Evolutionary conservation across 2,888 invertebrate species (phyloP).

Genomic region (Lithodes maja): DNA sequence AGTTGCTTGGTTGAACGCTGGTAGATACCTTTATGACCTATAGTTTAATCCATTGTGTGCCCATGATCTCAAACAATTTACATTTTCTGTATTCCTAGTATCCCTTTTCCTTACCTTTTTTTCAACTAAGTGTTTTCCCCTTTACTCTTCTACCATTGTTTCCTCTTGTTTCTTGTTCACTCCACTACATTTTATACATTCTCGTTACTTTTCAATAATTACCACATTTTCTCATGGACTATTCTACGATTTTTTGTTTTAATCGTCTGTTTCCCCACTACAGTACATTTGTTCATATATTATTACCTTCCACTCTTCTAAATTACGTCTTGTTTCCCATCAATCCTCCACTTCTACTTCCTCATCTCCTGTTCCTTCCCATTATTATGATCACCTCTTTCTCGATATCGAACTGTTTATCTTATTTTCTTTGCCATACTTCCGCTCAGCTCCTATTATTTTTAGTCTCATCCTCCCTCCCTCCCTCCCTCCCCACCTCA

Average conservation of each 20-base stretch:
- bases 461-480: neutral
- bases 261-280: neutral
- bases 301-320: neutral
- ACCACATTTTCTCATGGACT: too few relatives aligned
- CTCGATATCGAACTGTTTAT: neutral
- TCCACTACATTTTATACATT: neutral
- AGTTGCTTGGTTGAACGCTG: too few relatives aligned
- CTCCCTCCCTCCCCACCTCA: neutral
- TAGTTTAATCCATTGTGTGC: too few relatives aligned
- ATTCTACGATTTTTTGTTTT: too few relatives aligned
- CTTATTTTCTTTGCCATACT: neutral
- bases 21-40: too few relatives aligned
- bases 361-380: neutral
- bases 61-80: too few relatives aligned
- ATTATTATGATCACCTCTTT: too few relatives aligned
- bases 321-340: neutral
- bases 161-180: neutral
- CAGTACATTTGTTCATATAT: neutral
- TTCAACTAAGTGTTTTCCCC: neutral
- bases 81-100: neutral
- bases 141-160: neutral
- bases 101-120: neutral
- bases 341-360: neutral
- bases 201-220: neutral
- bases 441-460: neutral